A percentile compares a stretch with the other conserved stretches of the same genome.
These are phyloP conservation scores for Biston betularia DNA, from an alignment of 2,888 invertebrate genomes.

Conservation along the genomic window DNA sequence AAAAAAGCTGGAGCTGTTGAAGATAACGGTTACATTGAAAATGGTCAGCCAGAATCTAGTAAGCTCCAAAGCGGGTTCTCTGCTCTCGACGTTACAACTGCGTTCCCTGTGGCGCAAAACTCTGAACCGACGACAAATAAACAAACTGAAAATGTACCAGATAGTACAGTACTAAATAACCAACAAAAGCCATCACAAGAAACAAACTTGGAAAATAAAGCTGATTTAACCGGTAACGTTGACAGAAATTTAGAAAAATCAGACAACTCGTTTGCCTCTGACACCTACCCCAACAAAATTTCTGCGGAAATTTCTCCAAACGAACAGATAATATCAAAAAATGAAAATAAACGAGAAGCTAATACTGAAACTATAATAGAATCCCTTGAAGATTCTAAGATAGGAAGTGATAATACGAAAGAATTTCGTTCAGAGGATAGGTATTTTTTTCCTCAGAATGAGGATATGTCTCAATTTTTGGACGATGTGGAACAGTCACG, in stretches of 20 bases:
- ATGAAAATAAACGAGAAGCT: slow-evolving; percentile 72
- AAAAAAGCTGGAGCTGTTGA: slow-evolving; percentile 77
- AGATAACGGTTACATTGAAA: slow-evolving; percentile 69
- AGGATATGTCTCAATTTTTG: slow-evolving; percentile 58
- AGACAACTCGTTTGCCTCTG: slow-evolving; percentile 46
- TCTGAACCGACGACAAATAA: slow-evolving; percentile 56
- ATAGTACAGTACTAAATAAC: slow-evolving; percentile 53
- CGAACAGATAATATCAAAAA: slow-evolving; percentile 56
- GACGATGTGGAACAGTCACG: slow-evolving; percentile 54
- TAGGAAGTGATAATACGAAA: slow-evolving; percentile 51
- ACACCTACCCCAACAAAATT: slow-evolving; percentile 48
- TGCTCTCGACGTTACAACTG: slow-evolving; percentile 54
- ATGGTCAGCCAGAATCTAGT: slow-evolving; percentile 64
- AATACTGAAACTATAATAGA: slow-evolving; percentile 54
- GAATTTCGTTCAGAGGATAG: slow-evolving; percentile 56
- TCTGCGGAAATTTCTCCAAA: slow-evolving; percentile 48
- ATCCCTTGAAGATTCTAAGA: slow-evolving; percentile 51
- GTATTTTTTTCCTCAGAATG: slow-evolving; percentile 57
- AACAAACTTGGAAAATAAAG: slow-evolving; percentile 54
- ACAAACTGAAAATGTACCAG: slow-evolving; percentile 52
- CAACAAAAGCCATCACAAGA: slow-evolving; percentile 57
- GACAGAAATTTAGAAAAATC: slow-evolving; percentile 49
- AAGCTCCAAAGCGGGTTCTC: slow-evolving; percentile 65
- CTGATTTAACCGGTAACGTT: slow-evolving; percentile 49
- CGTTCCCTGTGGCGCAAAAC: slow-evolving; percentile 50